Percentiles rank a stretch among this genome's conserved stretches.
Evolutionary conservation across 2,113 vertebrate species (phyloP).

Genomic region (Campylorhamphus procurvoides): DNA sequence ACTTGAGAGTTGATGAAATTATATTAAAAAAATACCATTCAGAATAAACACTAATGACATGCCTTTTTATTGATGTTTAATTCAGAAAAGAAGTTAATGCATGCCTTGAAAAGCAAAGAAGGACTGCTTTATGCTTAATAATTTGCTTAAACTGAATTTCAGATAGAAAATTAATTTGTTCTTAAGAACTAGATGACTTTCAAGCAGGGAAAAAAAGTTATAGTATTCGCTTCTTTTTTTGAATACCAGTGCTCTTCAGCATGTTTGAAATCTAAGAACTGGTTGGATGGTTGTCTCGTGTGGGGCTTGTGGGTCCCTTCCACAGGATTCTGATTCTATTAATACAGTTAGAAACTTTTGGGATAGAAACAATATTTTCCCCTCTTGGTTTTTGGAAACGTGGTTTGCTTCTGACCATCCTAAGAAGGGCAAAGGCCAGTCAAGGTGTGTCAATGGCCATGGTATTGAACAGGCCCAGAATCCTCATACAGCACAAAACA

Average conservation of each 20-base stretch:
- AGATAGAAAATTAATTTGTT: slow-evolving; percentile 76
- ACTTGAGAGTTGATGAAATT: slow-evolving; percentile 70
- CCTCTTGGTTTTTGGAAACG: neutral
- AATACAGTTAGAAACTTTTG: neutral
- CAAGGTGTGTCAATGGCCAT: neutral
- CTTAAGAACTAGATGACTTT: slow-evolving; percentile 50
- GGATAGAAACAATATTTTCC: neutral
- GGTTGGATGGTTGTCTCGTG: neutral
- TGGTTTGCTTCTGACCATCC: neutral
- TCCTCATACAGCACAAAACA: neutral
- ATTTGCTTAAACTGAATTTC: slow-evolving; percentile 79
- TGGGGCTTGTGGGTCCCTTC: neutral
- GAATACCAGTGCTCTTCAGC: neutral
- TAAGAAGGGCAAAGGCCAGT: neutral
- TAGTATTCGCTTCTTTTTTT: neutral
- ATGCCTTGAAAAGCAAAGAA: slow-evolving; percentile 52
- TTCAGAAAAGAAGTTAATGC: slow-evolving; percentile 74
- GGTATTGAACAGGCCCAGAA: neutral
- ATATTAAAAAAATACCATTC: slow-evolving; percentile 69
- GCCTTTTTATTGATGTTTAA: slow-evolving; percentile 83
- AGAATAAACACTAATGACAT: slow-evolving; percentile 75
- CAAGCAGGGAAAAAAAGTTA: neutral
- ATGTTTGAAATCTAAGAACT: neutral
- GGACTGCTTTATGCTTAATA: slow-evolving; percentile 70
- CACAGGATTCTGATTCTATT: neutral